Evolutionary conservation across 2,888 invertebrate species (phyloP), one percentile per base, ranked within the genome.

Genomic region (Automeris io): DNA sequence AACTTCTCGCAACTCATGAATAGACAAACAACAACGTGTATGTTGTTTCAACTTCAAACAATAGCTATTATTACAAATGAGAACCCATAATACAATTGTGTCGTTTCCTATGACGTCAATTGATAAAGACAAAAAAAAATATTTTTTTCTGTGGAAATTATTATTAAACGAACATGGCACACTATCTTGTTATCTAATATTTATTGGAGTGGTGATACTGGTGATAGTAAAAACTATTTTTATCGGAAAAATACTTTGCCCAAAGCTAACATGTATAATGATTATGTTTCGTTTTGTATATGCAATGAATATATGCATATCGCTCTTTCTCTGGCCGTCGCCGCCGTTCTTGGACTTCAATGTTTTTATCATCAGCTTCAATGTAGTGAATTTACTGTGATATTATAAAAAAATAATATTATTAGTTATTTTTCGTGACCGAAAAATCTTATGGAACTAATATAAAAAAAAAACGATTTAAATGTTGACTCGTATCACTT

Each of bases 31-130:
- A n/a, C n/a, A n/a, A n/a, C n/a, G n/a, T n/a, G n/a, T n/a, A n/a
- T n/a, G n/a, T n/a, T 3, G 16, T 29, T 23, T 37, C 9, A 23
- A 31, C 23, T 32, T 37, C 40, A 42, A 42, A 44, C 26, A 42
- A 44, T 24, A 42, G 6, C 22, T 25, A 21, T 26, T 21, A 37
- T 23, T 36, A 47, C 37, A 38, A 47, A 42, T 33, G 11, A 44
- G 29, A 37, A 49, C 31, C 43, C 43, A 47, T 45, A 46, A 48
- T 42, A 40, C 47, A 41, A 45, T 46, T 36, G 26, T 29, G 16
- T 29, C 16, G 16, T 29, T 18, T 18, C 33, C 16, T 39, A 22
- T 39, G 39, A 39, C 39, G 34, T 39, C 39, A 39, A 26, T 19
- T 35, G 22, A 35, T 34, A 7, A 29, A 5, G 29, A 21, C 22